phyloP scores from a whole-genome alignment of 2,888 invertebrate species.

The Serripes groenlandicus region DNA sequence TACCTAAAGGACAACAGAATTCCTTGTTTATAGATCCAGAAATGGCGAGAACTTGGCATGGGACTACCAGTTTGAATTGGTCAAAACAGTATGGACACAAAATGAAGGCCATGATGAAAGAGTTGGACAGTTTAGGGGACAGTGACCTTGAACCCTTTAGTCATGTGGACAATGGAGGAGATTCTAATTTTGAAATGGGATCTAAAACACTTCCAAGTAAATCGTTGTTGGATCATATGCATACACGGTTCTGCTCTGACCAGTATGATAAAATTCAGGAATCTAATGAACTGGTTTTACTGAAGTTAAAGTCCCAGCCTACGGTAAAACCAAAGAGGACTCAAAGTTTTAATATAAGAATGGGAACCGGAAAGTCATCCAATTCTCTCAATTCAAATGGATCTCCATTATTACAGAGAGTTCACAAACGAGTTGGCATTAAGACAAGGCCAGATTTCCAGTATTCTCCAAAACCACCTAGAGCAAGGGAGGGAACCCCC shows the following conservation, averaged over 20 bases:
- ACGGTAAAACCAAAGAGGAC: conserved; percentile 48
- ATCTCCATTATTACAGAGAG: conserved; percentile 52
- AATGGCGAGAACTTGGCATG: conserved; percentile 80
- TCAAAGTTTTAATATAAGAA: conserved; percentile 62
- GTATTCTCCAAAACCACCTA: conserved; percentile 47
- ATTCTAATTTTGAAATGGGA: conserved; percentile 35
- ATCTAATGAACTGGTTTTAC: conserved; percentile 51
- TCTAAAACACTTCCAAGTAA: conserved; percentile 69
- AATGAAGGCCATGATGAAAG: conserved; percentile 65
- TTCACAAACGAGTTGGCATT: conserved; percentile 43
- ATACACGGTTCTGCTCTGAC: conserved; percentile 81
- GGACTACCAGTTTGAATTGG: conserved; percentile 70
- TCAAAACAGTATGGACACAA: conserved; percentile 69
- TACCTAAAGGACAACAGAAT: neutral
- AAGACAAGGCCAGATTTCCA: conserved; percentile 59
- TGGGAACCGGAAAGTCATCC: conserved; percentile 46
- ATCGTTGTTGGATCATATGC: conserved; percentile 80
- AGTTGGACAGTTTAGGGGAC: conserved; percentile 44
- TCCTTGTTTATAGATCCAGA: conserved; percentile 75
- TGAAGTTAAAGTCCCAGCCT: conserved; percentile 53
- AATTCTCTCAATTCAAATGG: conserved; percentile 36
- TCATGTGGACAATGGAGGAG: neutral
- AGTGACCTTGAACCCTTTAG: neutral
- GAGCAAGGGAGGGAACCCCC: conserved; percentile 68
- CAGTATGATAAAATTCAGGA: conserved; percentile 72